Base-by-base conservation (phyloP, 2,797 vertebrate species). In the Rhinella marina region DNA sequence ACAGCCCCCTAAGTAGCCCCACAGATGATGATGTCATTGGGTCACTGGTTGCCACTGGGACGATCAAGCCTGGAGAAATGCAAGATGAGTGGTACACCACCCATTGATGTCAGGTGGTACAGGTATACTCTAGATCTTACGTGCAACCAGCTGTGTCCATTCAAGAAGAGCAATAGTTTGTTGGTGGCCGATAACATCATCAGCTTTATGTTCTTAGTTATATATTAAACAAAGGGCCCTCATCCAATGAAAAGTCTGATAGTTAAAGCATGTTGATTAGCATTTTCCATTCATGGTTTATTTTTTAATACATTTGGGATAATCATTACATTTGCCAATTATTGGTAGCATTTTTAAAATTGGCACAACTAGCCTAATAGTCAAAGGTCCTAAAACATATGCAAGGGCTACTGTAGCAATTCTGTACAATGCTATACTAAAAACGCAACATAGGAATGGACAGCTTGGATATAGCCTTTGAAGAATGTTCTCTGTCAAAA, bases 401-500 rank as follows among this genome's bases (percentile, higher is more conserved):
- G 23, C 41, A 56, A n/a, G 3, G 12, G 50, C 14, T 77, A 77
- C 54, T 29, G 50, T 27, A 19, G 25, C 14, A 29, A 78, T 27
- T n/a, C 25, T 27, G 8, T 19, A 19, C 9, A n/a, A 41, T 48
- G 29, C 11, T n/a, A 81, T 48, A 41, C 41, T 41, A 41, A 6
- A 7, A 6, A 41, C 5, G 41, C 41, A 21, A n/a, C 19, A 62
- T 41, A 21, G 29, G 19, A 64, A 48, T 81, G 21, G 64, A 48
- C 59, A 50, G 79, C 9, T 23, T n/a, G 21, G 32, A 23, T 41
- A 64, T 62, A 16, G 14, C 2, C 32, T n/a, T 64, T 48, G 13
- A 81, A 64, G 59, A 61, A 81, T 62, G 57, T 48, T 81, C 57
- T 81, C 23, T 48, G 41, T 81, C 0, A 81, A 64, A 23, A 56